Evolutionary conservation across 2,888 invertebrate species (phyloP).

Genomic region (Blastobasis lacticolella): DNA sequence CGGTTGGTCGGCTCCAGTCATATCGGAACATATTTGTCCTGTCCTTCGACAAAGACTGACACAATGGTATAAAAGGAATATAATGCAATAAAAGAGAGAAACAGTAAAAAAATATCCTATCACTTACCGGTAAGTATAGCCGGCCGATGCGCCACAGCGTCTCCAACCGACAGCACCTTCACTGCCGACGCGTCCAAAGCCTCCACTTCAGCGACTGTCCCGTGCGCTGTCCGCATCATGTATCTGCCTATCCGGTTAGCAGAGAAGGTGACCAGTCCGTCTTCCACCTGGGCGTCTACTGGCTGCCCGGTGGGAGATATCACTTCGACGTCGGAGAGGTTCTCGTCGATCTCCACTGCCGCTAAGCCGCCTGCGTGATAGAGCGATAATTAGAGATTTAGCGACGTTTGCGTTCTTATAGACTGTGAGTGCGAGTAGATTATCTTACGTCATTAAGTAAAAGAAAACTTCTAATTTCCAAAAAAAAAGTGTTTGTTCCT

Average conservation of each 20-base stretch:
- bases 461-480: too few relatives aligned
- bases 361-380: slow-evolving; percentile 58
- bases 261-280: slow-evolving; percentile 80
- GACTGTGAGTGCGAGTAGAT: too few relatives aligned
- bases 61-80: too few relatives aligned
- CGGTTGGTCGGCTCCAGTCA: too few relatives aligned
- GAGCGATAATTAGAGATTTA: neutral
- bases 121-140: slow-evolving; percentile 81
- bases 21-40: too few relatives aligned
- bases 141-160: slow-evolving; percentile 86
- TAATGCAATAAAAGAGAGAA: too few relatives aligned
- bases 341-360: slow-evolving; percentile 76
- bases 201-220: slow-evolving; percentile 75
- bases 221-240: slow-evolving; percentile 71
- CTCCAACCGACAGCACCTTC: slow-evolving; percentile 81
- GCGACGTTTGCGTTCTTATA: too few relatives aligned
- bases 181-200: slow-evolving; percentile 86
- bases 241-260: slow-evolving; percentile 85
- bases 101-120: too few relatives aligned
- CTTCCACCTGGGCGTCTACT: slow-evolving; percentile 75
- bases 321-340: slow-evolving; percentile 79
- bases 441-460: too few relatives aligned
- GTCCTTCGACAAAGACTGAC: too few relatives aligned
- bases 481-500: too few relatives aligned
- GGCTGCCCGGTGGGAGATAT: slow-evolving; percentile 77